phyloP scores from a whole-genome alignment of 1,140 invertebrate genomes.

The Aleiodes sp. region DNA sequence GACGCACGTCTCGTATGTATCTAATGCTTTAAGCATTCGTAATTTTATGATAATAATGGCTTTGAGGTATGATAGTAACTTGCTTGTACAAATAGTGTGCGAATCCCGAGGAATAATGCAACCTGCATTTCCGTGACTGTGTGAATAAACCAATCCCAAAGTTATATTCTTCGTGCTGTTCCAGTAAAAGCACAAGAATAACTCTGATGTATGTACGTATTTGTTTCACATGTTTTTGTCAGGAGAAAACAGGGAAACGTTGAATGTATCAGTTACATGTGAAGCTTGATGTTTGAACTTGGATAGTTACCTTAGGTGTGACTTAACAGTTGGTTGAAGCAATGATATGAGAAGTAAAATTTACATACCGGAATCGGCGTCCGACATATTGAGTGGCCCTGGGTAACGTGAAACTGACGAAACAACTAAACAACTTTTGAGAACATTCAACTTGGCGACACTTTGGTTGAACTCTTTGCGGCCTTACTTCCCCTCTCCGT shows the following conservation, averaged over 20 bases:
- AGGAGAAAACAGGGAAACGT: too few relatives aligned
- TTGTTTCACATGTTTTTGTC: too few relatives aligned
- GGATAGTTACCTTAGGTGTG: not conserved
- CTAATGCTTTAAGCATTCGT: too few relatives aligned
- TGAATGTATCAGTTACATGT: too few relatives aligned
- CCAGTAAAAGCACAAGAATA: conserved; percentile 5
- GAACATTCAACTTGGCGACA: conserved; percentile 55
- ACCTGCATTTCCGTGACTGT: conserved; percentile 28
- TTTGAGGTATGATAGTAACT: too few relatives aligned
- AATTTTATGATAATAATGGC: too few relatives aligned
- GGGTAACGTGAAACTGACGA: conserved; percentile 45
- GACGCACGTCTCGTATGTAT: too few relatives aligned
- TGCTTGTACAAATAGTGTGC: not conserved
- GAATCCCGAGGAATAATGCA: not conserved
- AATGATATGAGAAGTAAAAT: not conserved
- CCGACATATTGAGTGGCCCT: conserved; percentile 55
- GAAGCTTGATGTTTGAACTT: too few relatives aligned
- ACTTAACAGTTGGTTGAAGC: not conserved
- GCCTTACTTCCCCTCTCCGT: conserved; percentile 7
- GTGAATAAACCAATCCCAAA: conserved; percentile 20
- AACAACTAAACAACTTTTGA: conserved; percentile 6
- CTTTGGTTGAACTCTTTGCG: conserved; percentile 37
- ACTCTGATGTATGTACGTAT: too few relatives aligned
- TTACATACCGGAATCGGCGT: conserved; percentile 58
- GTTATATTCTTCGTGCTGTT: conserved; percentile 23